Evolutionary conservation across 2,888 invertebrate species (phyloP), one percentile per base, ranked within the genome.

Genomic region (Heliconius erato): DNA sequence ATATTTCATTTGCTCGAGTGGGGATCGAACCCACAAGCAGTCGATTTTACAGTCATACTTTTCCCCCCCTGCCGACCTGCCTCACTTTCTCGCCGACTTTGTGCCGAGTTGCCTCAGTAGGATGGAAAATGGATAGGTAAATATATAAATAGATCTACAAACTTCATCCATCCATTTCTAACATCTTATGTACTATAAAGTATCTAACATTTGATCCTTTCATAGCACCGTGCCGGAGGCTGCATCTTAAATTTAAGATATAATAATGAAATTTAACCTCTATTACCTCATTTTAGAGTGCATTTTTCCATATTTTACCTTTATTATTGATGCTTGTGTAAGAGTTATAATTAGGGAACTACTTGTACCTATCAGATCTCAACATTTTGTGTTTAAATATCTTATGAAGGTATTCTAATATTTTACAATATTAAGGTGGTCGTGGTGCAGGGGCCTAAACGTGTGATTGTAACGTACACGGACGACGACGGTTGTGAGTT

Each of bases 121-220:
- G 32, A 32, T 32, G 32, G 35, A 3, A 35, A 11, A 44, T 44
- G 14, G 44, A 12, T 11, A 44, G 14, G 44, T 44, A 54, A 54
- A 54, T 12, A 54, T 54, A 54, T 19, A 54, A 54, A 54, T 54
- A 54, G 3, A 54, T 54, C 7, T 63, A 63, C 63, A 63, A 63
- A 11, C 23, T 63, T 19, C n/a, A 63, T 23, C n/a, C 32, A 32
- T 32, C 32, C 35, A 35, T 68, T n/a, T 28, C 26, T 28, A 69
- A 35, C 69, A 23, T 69, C 69, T 35, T 69, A 69, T 16, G 35
- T 16, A 69, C 69, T 23, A 19, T 74, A 32, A 32, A 74, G 74
- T 74, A 74, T 74, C 28, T 74, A 74, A 74, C 74, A 74, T 74
- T 54, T 54, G 23, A 74, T 74, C 28, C 54, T 2, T 54, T 54